Evolutionary conservation across 2,888 invertebrate genomes (phyloP).

Genomic region (Cerceris rybyensis): DNA sequence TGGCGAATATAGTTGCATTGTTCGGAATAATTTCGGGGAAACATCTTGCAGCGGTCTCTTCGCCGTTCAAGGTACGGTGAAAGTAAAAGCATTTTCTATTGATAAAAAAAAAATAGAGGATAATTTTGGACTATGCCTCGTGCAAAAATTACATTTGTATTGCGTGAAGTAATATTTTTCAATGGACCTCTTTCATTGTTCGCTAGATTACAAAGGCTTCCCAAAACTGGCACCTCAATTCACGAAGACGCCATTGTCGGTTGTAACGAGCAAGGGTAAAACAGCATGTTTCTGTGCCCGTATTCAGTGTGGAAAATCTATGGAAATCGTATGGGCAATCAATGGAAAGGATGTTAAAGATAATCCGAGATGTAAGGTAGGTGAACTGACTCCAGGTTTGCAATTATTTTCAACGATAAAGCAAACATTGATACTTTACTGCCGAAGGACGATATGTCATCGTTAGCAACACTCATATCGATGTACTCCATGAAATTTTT

Average conservation of each 20-base stretch:
- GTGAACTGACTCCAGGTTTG: slow-evolving; percentile 3
- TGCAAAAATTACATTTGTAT: too few relatives aligned
- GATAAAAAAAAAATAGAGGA: not conserved
- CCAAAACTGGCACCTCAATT: slow-evolving; percentile 80
- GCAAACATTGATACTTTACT: too few relatives aligned
- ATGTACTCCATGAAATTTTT: too few relatives aligned
- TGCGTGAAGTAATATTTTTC: too few relatives aligned
- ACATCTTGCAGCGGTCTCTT: slow-evolving; percentile 83
- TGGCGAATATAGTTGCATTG: slow-evolving; percentile 90
- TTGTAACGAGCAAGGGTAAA: slow-evolving; percentile 82
- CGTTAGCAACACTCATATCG: too few relatives aligned
- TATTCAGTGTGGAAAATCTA: slow-evolving; percentile 81
- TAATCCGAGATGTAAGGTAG: slow-evolving; percentile 78
- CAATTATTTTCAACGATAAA: too few relatives aligned
- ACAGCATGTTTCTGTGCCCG: slow-evolving; percentile 84
- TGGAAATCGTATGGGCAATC: slow-evolving; percentile 84
- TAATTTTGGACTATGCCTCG: too few relatives aligned
- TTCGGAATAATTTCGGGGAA: slow-evolving; percentile 88
- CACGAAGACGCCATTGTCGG: slow-evolving; percentile 83
- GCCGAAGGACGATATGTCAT: too few relatives aligned
- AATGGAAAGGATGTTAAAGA: slow-evolving; percentile 81
- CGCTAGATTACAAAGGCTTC: slow-evolving; percentile 68
- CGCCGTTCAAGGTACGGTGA: slow-evolving; percentile 82
- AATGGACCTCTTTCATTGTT: not conserved
- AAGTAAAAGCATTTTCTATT: not conserved